A percentile compares a stretch with the other conserved stretches of the same genome.
phyloP scores from a whole-genome alignment of 2,888 invertebrate genomes.

The Flexamia atlantica region DNA sequence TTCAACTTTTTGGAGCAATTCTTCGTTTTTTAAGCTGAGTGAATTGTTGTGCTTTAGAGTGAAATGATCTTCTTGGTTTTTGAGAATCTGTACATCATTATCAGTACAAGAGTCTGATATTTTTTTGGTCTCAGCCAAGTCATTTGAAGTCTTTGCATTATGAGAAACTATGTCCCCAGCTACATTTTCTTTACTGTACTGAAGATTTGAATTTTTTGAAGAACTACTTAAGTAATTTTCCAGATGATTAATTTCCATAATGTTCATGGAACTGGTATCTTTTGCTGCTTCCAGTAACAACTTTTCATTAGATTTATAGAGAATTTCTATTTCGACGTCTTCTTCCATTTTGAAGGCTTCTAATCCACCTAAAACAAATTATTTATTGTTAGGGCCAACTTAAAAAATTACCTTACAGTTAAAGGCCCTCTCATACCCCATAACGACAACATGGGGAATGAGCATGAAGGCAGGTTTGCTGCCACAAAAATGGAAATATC shows the following conservation, averaged over 20 bases:
- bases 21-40: not conserved
- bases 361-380: not conserved
- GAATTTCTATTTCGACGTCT: conserved; percentile 42
- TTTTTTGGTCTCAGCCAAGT: not conserved
- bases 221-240: not conserved
- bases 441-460: no score
- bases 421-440: no score
- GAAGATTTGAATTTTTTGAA: not conserved
- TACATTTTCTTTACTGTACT: not conserved
- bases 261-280: not conserved
- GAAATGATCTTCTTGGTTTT: no score
- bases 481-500: no score
- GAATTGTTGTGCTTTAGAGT: no score
- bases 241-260: not conserved
- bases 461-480: no score
- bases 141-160: not conserved
- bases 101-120: not conserved
- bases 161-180: not conserved
- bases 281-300: conserved; percentile 28
- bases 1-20: not conserved
- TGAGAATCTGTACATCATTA: not conserved
- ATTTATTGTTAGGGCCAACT: not conserved
- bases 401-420: no score
- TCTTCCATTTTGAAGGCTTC: conserved; percentile 15
- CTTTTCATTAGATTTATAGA: conserved; percentile 7